These are phyloP conservation scores for Clivina fossor DNA, from an alignment of 2,888 invertebrate genomes.

Conservation along the genomic window DNA sequence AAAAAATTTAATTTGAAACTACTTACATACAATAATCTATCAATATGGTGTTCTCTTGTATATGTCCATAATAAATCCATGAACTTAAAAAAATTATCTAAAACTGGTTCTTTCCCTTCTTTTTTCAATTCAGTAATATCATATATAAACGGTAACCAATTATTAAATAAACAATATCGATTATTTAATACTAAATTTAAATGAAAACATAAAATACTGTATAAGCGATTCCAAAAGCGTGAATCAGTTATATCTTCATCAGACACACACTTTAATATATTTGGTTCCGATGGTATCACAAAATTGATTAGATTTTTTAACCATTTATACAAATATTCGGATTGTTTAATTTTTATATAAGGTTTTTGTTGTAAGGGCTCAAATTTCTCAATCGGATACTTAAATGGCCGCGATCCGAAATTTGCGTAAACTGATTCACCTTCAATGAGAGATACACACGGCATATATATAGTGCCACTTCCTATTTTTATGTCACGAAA, in stretches of 20 bases:
- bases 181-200: constrained; percentile 10
- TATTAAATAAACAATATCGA: constrained; percentile 24
- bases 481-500: constrained; percentile 72
- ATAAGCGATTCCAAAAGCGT: constrained; percentile 27
- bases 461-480: constrained; percentile 75
- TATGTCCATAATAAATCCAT: constrained; percentile 25
- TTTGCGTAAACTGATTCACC: constrained; percentile 77
- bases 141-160: constrained; percentile 24
- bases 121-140: constrained; percentile 20
- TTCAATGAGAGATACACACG: constrained; percentile 76
- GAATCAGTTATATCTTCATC: constrained; percentile 16
- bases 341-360: constrained; percentile 16
- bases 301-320: constrained; percentile 21
- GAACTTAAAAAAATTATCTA: constrained; percentile 3
- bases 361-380: constrained; percentile 62
- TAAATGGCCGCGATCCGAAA: constrained; percentile 70
- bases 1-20: neutral
- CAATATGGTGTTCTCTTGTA: constrained; percentile 14
- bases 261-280: constrained; percentile 34
- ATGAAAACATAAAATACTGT: constrained; percentile 16
- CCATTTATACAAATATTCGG: constrained; percentile 18
- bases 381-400: constrained; percentile 68
- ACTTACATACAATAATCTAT: constrained; percentile 16
- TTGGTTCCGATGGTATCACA: constrained; percentile 7
- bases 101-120: neutral